phyloP scores from a whole-genome alignment of 2,113 vertebrate species.

The Mixornis gularis region DNA sequence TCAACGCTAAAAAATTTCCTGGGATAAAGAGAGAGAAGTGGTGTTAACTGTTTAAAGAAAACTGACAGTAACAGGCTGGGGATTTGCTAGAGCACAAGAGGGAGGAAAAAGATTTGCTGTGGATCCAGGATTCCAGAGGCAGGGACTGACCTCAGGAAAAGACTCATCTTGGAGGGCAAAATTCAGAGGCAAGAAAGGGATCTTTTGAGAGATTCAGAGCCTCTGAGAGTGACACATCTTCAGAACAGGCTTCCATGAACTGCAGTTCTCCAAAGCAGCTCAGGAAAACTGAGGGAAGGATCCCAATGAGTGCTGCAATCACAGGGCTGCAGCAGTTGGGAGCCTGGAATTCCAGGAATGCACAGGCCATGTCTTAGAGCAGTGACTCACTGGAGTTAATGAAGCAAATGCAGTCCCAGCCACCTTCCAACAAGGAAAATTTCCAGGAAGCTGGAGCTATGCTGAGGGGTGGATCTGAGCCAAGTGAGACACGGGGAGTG shows the following conservation, averaged over 20 bases:
- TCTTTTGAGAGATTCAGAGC: not conserved
- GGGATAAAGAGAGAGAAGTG: not conserved
- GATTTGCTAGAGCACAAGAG: not conserved
- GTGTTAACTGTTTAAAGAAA: not conserved
- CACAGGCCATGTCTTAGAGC: not conserved
- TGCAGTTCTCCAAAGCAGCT: not conserved
- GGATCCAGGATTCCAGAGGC: not conserved
- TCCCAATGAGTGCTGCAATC: not conserved
- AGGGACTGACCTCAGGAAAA: not conserved
- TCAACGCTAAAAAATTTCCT: not conserved
- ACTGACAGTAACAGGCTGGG: not conserved
- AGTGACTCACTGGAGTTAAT: not conserved
- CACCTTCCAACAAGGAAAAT: not conserved
- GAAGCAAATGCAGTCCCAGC: not conserved
- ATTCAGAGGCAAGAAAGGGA: not conserved
- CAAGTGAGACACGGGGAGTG: not conserved
- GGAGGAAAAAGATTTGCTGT: not conserved
- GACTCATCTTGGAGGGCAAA: not conserved
- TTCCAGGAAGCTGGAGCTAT: not conserved
- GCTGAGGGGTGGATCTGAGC: not conserved
- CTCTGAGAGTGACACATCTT: not conserved
- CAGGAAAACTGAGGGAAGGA: not conserved
- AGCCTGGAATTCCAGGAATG: slow-evolving; percentile 52
- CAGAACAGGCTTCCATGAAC: not conserved
- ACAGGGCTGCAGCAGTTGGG: not conserved